Evolutionary conservation across 53 echinoderm and acorn worm species (phyloP), one percentile per base, ranked within the genome.

Genomic region (Temnopleurus reevesii): DNA sequence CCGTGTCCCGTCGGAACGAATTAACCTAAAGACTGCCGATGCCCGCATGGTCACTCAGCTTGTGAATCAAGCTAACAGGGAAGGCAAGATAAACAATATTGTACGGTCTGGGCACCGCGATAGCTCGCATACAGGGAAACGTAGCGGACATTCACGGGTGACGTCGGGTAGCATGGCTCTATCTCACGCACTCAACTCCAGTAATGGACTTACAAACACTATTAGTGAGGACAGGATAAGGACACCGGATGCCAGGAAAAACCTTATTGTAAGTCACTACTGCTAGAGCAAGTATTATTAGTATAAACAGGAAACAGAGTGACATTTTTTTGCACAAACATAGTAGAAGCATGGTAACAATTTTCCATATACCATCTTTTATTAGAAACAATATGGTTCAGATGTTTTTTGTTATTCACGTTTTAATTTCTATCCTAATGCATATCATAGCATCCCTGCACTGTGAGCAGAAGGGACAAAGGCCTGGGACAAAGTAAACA

Each of bases 51-150:
- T 96, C n/a, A 99, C 99, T 0, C 91, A 99, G 71, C 93, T 96
- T 19, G 95, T 99, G 13, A 99, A 99, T 92, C 95, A 98, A 53
- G 98, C 98, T 23, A 94, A 90, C 35, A 55, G 94, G 30, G 99
- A 99, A 33, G 95, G 99, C 29, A 96, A 96, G 57, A 95, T 99
- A 53, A 97, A 94, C 66, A 95, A 99, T 77, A 94, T 99, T 88
- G 93, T 99, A 24, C 88, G 96, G 46, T 91, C 91, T 2, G 77
- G 90, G 43, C 89, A 93, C 12, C 64, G 99, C 59, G 99, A 99
- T 53, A 81, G 91, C 35, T 87, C 88, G 28, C 92, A 94, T 38
- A 99, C 93, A 3, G 95, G 91, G 17, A 93, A 91, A 53, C 92
- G 94, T 1, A 89, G 97, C 47, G 92, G 91, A 30, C 84, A 90